A percentile compares a stretch with the other conserved stretches of the same genome.
phyloP scores from a whole-genome alignment of 2,888 invertebrate genomes.

The Phrixothrix hirtus region DNA sequence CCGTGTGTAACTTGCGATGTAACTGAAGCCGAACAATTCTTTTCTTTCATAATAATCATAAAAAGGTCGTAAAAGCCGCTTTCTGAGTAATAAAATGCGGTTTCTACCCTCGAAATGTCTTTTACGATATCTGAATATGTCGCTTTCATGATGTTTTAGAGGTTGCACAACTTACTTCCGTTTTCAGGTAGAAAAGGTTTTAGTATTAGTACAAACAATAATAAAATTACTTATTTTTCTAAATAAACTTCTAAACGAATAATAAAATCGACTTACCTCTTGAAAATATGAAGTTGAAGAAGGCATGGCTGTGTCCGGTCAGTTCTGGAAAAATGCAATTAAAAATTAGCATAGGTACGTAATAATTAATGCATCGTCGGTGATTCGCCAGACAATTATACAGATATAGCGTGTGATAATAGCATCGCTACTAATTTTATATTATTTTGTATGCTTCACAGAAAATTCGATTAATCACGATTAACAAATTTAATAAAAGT shows the following conservation, averaged over 20 bases:
- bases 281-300: conserved; percentile 34
- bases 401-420: conserved; percentile 44
- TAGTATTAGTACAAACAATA: neutral
- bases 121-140: conserved; percentile 7
- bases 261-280: conserved; percentile 39
- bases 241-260: too few species aligned
- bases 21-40: conserved; percentile 7
- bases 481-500: too few species aligned
- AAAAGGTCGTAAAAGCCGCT: conserved; percentile 13
- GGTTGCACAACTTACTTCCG: conserved; percentile 15
- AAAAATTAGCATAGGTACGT: conserved; percentile 33
- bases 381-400: conserved; percentile 22
- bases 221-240: too few species aligned
- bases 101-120: conserved; percentile 12
- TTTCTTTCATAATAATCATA: conserved; percentile 15
- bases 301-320: conserved; percentile 38
- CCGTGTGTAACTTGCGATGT: neutral
- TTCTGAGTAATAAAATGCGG: conserved; percentile 19
- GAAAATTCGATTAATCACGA: too few species aligned
- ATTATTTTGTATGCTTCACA: neutral
- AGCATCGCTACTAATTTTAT: neutral
- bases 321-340: conserved; percentile 38
- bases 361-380: conserved; percentile 32
- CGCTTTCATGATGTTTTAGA: conserved; percentile 9
- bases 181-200: neutral